A percentile compares a stretch with the other conserved stretches of the same genome.
These are phyloP conservation scores for Andrena minutula DNA, from an alignment of 2,888 invertebrate species.

Conservation along the genomic window DNA sequence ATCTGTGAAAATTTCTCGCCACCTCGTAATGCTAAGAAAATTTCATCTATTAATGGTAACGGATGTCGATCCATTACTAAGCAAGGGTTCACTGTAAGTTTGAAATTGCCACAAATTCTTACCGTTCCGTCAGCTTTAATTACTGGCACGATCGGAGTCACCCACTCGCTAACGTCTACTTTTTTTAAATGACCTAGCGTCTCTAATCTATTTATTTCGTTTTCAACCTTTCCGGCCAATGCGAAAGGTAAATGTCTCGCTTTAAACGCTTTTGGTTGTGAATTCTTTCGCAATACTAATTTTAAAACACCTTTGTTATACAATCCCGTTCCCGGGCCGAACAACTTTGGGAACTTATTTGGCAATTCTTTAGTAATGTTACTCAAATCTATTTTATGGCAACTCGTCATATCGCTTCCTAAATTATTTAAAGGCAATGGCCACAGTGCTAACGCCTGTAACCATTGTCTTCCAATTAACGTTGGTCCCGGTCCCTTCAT, in stretches of 20 bases:
- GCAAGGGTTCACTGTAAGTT: not conserved
- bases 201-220: not conserved
- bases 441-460: not conserved
- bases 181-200: not conserved
- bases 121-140: not conserved
- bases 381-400: too few relatives aligned
- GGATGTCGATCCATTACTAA: not conserved
- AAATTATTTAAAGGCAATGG: not conserved
- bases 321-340: not conserved
- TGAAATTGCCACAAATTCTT: conserved; percentile 20
- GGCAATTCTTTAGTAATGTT: too few relatives aligned
- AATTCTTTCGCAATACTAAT: not conserved
- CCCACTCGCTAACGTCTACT: conserved; percentile 4
- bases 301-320: not conserved
- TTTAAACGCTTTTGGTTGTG: not conserved
- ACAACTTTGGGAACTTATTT: not conserved
- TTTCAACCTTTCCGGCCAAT: not conserved
- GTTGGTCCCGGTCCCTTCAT: not conserved
- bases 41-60: not conserved
- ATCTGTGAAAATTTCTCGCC: not conserved
- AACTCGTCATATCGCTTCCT: too few relatives aligned
- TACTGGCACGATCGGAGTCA: not conserved
- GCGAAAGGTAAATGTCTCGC: not conserved
- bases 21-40: not conserved
- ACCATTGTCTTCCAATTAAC: not conserved